Conservation (phyloP, 2,888 invertebrate species). For the Plagiodera versicolora region DNA sequence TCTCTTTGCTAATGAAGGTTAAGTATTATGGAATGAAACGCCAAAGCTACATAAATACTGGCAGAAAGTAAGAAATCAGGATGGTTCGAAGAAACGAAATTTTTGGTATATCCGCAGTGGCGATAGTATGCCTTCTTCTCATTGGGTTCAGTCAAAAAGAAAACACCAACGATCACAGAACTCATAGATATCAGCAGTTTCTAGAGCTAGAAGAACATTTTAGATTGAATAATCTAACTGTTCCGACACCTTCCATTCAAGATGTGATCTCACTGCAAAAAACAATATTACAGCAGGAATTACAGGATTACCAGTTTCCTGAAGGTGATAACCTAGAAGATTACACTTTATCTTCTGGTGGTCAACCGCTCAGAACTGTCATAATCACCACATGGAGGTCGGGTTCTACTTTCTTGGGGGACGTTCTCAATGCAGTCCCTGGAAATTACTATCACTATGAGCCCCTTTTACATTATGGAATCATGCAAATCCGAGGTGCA, state of each 20-base stretch:
- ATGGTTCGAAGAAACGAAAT: conserved; percentile 43
- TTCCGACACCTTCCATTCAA: conserved; percentile 52
- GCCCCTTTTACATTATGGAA: conserved; percentile 80
- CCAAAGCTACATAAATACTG: conserved; percentile 11
- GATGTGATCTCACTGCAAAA: conserved; percentile 63
- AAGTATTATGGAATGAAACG: too few relatives aligned
- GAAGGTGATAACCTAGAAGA: conserved; percentile 65
- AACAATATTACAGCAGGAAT: conserved; percentile 59
- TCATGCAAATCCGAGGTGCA: conserved; percentile 77
- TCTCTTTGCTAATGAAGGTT: too few relatives aligned
- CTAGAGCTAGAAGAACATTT: conserved; percentile 29
- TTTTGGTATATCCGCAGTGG: conserved; percentile 36
- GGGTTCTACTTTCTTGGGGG: conserved; percentile 88
- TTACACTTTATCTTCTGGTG: conserved; percentile 69
- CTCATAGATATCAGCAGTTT: conserved; percentile 30
- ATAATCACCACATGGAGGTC: conserved; percentile 90
- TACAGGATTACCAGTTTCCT: conserved; percentile 64
- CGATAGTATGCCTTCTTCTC: conserved; percentile 38
- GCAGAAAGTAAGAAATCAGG: conserved; percentile 12
- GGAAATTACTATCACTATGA: conserved; percentile 91
- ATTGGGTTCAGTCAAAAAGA: conserved; percentile 40
- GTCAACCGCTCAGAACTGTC: conserved; percentile 73
- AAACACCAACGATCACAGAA: conserved; percentile 24
- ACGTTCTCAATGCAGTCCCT: conserved; percentile 80
- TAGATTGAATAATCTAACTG: conserved; percentile 23